Percentiles rank a stretch among this genome's conserved stretches.
These are phyloP conservation scores for Onychomys arenicola DNA, from an alignment of 2,797 vertebrate genomes.

Conservation along the genomic window DNA sequence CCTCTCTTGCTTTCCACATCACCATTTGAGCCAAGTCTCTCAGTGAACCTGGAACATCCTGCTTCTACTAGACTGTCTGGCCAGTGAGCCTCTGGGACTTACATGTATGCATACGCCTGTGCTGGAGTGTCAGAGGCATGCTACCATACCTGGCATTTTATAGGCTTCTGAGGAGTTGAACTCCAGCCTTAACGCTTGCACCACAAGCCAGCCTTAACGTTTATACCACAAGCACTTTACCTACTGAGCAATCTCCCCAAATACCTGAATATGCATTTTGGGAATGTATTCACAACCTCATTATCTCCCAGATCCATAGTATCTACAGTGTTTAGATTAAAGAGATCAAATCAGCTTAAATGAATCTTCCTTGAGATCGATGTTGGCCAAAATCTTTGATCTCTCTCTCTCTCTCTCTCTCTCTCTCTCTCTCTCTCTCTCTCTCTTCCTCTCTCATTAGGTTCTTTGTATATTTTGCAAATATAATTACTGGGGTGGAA, in stretches of 20 bases:
- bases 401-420: no score
- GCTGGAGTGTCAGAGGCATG: neutral
- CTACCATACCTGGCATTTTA: neutral
- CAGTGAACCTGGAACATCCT: neutral
- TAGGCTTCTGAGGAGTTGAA: neutral
- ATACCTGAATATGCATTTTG: neutral
- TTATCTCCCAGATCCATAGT: neutral
- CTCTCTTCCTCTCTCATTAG: neutral
- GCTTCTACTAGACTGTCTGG: neutral
- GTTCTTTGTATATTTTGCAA: conserved; percentile 2
- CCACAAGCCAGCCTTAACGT: neutral
- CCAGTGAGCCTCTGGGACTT: neutral
- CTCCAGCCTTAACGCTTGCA: neutral
- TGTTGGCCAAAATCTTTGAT: neutral
- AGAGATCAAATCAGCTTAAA: conserved; percentile 1
- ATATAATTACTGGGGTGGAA: neutral
- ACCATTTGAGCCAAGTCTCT: neutral
- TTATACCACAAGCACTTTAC: neutral
- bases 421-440: neutral
- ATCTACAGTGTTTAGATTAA: neutral
- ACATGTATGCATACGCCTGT: neutral
- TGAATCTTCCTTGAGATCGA: neutral
- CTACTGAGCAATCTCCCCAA: neutral
- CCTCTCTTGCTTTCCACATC: neutral
- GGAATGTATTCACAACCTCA: neutral